Evolutionary conservation across 1,140 invertebrate species (phyloP), one percentile per base, ranked within the genome.

Genomic region (Magallana ariakensis): DNA sequence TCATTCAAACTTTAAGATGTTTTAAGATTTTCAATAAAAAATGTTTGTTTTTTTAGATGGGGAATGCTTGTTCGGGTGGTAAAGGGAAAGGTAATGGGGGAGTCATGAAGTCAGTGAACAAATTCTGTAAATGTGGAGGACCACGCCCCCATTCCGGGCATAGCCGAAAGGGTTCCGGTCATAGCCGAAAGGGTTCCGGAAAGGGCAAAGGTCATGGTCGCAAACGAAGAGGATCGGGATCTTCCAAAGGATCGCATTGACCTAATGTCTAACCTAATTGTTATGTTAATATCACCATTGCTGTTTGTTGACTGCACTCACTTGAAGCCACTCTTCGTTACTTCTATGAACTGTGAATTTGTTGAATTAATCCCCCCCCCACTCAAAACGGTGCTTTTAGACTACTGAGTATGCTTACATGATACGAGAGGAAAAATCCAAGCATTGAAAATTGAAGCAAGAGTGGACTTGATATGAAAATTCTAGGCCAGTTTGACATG

Each of bases 41-140:
- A 46, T 46, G 33, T 46, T 46, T 46, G 0, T 46, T 46, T 22
- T 54, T 46, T 46, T 60, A 84, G 83, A 84, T 84, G 83, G 83
- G 83, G 16, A 84, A 84, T 15, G 83, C 19, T 9, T 84, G 83
- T 62, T 58, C 58, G 33, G 26, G 82, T 19, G 83, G 83, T 66
- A 84, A 84, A 70, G 83, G 82, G 33, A 84, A 84, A 70, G 83
- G 82, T 22, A 80, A 80, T 46, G 46, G 53, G 46, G 80, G 80
- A 82, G 55, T 82, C 66, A 75, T 75, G 83, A 66, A 66, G 19
- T 16, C 6, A 62, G n/a, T 84, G 7, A 84, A 84, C 53, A 84
- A 84, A 66, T 84, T 84, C 56, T 84, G 83, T 66, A 84, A 84
- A 57, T 84, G 83, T 84, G 83, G 58, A n/a, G 83, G 83, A 53